Base-by-base conservation (phyloP, 2,797 vertebrate species). In the Chrysocyon brachyurus region DNA sequence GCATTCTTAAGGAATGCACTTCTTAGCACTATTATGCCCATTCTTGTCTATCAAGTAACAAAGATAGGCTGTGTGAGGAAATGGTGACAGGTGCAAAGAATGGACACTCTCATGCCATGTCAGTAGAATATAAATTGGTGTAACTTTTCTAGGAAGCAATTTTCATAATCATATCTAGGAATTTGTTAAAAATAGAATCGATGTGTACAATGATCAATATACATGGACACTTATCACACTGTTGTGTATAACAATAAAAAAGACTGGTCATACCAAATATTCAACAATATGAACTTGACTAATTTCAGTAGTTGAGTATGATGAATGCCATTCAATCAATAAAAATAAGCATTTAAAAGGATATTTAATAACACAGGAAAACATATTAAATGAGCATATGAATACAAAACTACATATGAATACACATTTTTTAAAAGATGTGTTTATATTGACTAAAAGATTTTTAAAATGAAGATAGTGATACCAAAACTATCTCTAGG, bases 101-200 rank as follows among this genome's bases (percentile, higher is more conserved):
- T 0, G 14, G 33, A 33, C 19, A 33, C 12, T 54, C 0, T 11
- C 6, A 8, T 1, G 8, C 15, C 63, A 0, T 40, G 19, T 56
- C 79, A 16, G 12, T 0, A 96, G 33, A 88, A 54, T 16, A 78
- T 26, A 73, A 61, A 63, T 2, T 40, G 49, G 28, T 52, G 10
- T 24, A 73, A 72, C 57, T 92, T 91, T 91, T 84, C 82, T 66
- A 73, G 11, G 84, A 24, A 7, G 33, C 52, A 87, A 46, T 79
- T 77, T 87, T 46, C 9, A 64, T 77, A 59, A 84, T 49, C 19
- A 61, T n/a, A 68, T 14, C 9, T 31, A 90, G 33, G 54, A 87
- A 85, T 81, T 19, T 56, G 57, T 96, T 96, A 73, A 96, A 83
- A 93, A 97, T 54, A 73, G 26, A 94, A 40, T 33, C 10, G 36